These are phyloP conservation scores for Tyto alba DNA, from an alignment of 2,113 vertebrate genomes.

Conservation along the genomic window DNA sequence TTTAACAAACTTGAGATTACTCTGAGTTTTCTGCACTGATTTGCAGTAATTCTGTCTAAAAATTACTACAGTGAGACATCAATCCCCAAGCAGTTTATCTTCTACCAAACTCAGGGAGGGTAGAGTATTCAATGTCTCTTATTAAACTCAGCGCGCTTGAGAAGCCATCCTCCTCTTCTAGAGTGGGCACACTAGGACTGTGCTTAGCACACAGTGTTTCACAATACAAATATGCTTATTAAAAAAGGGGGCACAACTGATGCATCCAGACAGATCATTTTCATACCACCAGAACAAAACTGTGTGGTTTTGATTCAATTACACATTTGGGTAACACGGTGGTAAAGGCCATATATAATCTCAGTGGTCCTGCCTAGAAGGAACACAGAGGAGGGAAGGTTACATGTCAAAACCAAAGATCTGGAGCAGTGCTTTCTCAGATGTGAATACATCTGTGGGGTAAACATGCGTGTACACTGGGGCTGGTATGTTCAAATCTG, in stretches of 20 bases:
- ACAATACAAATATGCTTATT: neutral
- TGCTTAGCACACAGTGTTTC: neutral
- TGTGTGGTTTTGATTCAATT: slow-evolving; percentile 9
- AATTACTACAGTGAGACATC: neutral
- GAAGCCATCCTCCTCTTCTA: slow-evolving; percentile 21
- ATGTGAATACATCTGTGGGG: slow-evolving; percentile 41
- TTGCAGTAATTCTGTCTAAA: neutral
- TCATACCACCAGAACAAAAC: neutral
- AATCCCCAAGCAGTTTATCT: neutral
- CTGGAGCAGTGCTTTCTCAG: slow-evolving; percentile 47
- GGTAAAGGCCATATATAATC: slow-evolving; percentile 4
- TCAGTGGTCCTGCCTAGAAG: slow-evolving; percentile 62
- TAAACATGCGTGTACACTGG: neutral
- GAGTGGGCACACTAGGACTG: neutral
- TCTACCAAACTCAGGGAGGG: neutral
- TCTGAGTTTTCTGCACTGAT: neutral
- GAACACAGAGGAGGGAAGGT: slow-evolving; percentile 51
- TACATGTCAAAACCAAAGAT: slow-evolving; percentile 33
- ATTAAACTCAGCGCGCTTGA: neutral
- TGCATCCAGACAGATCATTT: slow-evolving; percentile 47
- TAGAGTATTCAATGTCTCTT: neutral
- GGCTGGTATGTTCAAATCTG: slow-evolving; percentile 23
- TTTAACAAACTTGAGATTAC: neutral
- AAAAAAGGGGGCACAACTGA: slow-evolving; percentile 22
- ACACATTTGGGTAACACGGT: neutral